Base-by-base conservation (phyloP, 1,140 invertebrate genomes). In the Proctacanthus coquilletti region DNA sequence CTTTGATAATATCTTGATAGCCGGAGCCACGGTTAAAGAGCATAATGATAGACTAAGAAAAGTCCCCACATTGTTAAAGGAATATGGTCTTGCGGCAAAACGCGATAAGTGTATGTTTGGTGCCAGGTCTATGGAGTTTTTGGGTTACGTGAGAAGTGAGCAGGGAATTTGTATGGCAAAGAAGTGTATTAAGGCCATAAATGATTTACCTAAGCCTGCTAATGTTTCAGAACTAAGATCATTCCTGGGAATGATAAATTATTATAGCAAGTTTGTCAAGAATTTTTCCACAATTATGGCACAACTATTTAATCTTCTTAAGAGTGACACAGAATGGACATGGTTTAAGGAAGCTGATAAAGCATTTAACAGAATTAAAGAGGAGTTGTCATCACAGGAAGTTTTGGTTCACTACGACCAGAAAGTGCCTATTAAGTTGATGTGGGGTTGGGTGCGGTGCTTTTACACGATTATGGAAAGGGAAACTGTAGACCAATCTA, bases 401-500 rank as follows among this genome's bases (percentile, higher is more conserved):
- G 30, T 39, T 13, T 13, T 39, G 13, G 34, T 33, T 18, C 38
- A 19, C 3, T 39, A 21, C 14, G 34, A 39, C 13, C 38, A 29
- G 4, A 21, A 31, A 11, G 21, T 19, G 3, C 18, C 60, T 10
- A 27, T 21, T 17, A 42, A 19, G 17, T 38, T 33, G 29, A 21
- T 5, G 37, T 39, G 25, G 45, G 40, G 1, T 33, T 49, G 15
- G 31, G 35, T 4, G 46, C 42, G 4, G 42, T 59, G n/a, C 34
- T 57, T 9, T 47, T 45, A 5, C 51, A 59, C 19, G 34, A 42
- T 15, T 43, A 54, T 14, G 5, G 37, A 1, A 21, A 50, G 15
- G 44, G 43, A 13, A 14, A 43, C 29, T 48, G 50, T 53, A 47
- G 36, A 34, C 57, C 53, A 8, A 51, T 68, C 20, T 51, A 51